Conservation (phyloP, 2,888 invertebrate species). For the Pterobdella sp. region DNA sequence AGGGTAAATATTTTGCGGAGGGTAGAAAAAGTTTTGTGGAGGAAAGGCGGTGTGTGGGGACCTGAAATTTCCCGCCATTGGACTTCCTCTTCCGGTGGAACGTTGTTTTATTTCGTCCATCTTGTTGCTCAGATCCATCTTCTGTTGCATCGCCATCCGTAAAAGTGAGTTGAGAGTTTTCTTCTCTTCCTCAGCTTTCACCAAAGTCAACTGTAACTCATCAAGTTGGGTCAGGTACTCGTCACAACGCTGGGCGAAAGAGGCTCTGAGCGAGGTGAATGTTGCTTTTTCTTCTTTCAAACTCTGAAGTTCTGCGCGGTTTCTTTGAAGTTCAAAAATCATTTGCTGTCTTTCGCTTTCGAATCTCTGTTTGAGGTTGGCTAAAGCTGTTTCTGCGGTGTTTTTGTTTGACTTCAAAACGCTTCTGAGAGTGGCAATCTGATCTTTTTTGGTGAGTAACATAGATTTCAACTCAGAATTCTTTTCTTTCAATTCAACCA, state of each 20-base stretch:
- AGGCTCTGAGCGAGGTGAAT: conserved; percentile 86
- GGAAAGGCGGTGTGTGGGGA: background rate
- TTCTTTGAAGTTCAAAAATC: conserved; percentile 91
- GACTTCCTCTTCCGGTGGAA: background rate
- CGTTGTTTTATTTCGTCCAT: conserved; percentile 72
- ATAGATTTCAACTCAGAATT: conserved; percentile 73
- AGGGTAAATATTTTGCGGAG: background rate
- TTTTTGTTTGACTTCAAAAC: conserved; percentile 98
- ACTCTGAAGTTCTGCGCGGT: conserved; percentile 85
- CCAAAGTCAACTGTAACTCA: conserved; percentile 80
- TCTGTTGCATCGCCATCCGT: conserved; percentile 93
- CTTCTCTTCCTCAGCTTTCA: conserved; percentile 91
- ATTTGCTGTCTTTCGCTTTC: conserved; percentile 96
- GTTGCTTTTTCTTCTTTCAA: conserved; percentile 98
- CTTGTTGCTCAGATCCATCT: conserved; percentile 84
- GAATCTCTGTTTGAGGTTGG: conserved; percentile 94
- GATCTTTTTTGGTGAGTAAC: conserved; percentile 89
- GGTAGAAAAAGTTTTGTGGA: conserved; percentile 14
- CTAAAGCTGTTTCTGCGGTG: conserved; percentile 92
- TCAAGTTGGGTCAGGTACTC: conserved; percentile 97
- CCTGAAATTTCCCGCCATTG: conserved; percentile 7
- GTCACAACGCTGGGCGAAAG: conserved; percentile 98
- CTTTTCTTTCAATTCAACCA: conserved; percentile 77
- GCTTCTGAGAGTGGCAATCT: conserved; percentile 90
- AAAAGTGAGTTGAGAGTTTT: conserved; percentile 94